Conservation (phyloP, 2,888 invertebrate genomes). For the Trichopria drosophilae region DNA sequence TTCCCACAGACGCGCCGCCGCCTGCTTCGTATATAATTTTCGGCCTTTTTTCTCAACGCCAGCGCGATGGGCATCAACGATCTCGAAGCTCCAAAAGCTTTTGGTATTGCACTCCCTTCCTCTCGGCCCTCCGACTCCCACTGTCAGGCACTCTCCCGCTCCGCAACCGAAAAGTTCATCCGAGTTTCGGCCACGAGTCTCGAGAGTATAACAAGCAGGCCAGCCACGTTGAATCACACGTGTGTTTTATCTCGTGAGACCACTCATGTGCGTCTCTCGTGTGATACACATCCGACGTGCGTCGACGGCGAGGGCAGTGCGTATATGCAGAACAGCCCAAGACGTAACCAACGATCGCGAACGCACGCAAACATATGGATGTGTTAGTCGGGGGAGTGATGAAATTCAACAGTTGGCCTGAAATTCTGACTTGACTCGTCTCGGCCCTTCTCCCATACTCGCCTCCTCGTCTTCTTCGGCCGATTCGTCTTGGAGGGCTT, state of each 20-base stretch:
- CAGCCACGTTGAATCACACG: too few species aligned
- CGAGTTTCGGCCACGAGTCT: too few species aligned
- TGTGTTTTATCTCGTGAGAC: slow-evolving; percentile 27
- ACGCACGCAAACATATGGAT: too few species aligned
- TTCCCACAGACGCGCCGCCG: slow-evolving; percentile 37
- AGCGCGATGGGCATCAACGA: too few species aligned
- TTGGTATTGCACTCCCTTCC: slow-evolving; percentile 33
- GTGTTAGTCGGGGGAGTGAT: slow-evolving; percentile 40
- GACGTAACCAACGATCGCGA: too few species aligned
- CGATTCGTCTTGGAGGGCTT: slow-evolving; percentile 6
- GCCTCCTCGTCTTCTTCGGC: slow-evolving; percentile 9
- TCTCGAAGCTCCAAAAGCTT: background rate
- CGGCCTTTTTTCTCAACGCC: slow-evolving; percentile 28
- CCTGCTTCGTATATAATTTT: slow-evolving; percentile 34
- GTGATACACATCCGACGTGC: slow-evolving; percentile 24
- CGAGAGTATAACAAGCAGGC: too few species aligned
- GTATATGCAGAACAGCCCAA: slow-evolving; percentile 14
- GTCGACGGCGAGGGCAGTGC: slow-evolving; percentile 14
- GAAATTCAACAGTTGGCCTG: slow-evolving; percentile 56
- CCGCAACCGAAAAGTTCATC: too few species aligned
- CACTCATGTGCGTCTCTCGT: slow-evolving; percentile 10
- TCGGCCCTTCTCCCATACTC: slow-evolving; percentile 14
- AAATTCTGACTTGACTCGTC: slow-evolving; percentile 41
- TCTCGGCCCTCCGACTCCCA: slow-evolving; percentile 14
- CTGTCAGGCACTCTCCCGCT: slow-evolving; percentile 17